These are phyloP conservation scores for Equus quagga DNA, from an alignment of 2,113 vertebrate species.

Conservation along the genomic window DNA sequence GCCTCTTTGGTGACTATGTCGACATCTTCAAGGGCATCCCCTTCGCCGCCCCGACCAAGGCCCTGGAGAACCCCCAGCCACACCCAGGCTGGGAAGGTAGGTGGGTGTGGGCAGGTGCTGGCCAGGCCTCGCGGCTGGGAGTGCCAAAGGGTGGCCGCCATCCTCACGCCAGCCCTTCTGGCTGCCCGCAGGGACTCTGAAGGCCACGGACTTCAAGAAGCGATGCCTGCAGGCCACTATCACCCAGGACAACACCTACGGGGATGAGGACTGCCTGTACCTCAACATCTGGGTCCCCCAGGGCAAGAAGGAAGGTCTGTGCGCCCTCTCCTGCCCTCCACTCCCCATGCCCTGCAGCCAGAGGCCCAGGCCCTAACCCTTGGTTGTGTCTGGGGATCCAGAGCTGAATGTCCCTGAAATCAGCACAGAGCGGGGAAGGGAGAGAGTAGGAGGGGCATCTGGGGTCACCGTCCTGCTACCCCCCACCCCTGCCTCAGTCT, in stretches of 20 bases:
- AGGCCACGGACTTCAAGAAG: slow-evolving; percentile 85
- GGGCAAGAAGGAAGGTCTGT: slow-evolving; percentile 78
- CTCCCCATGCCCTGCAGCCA: accelerated
- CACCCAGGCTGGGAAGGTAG: slow-evolving; percentile 97
- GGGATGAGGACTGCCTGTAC: slow-evolving; percentile 95
- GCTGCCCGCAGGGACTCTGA: slow-evolving; percentile 87
- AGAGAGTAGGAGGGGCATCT: accelerated
- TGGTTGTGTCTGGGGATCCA: neutral
- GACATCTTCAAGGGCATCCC: slow-evolving; percentile 97
- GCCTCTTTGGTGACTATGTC: slow-evolving; percentile 85
- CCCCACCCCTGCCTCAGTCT: slow-evolving; percentile 86
- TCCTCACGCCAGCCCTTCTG: neutral
- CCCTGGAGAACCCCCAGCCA: slow-evolving; percentile 90
- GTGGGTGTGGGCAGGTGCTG: slow-evolving; percentile 80
- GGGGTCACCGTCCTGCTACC: neutral
- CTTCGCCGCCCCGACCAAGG: slow-evolving; percentile 91
- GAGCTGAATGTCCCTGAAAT: neutral
- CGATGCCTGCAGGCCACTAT: slow-evolving; percentile 92
- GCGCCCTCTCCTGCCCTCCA: accelerated
- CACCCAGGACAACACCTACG: slow-evolving; percentile 84
- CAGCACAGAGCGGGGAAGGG: accelerated
- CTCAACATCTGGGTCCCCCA: slow-evolving; percentile 98
- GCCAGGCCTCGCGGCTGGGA: accelerated
- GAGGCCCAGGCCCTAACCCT: neutral
- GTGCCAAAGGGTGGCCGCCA: accelerated